Base-by-base conservation (phyloP, 2,888 invertebrate genomes). In the Calameuta idolon region DNA sequence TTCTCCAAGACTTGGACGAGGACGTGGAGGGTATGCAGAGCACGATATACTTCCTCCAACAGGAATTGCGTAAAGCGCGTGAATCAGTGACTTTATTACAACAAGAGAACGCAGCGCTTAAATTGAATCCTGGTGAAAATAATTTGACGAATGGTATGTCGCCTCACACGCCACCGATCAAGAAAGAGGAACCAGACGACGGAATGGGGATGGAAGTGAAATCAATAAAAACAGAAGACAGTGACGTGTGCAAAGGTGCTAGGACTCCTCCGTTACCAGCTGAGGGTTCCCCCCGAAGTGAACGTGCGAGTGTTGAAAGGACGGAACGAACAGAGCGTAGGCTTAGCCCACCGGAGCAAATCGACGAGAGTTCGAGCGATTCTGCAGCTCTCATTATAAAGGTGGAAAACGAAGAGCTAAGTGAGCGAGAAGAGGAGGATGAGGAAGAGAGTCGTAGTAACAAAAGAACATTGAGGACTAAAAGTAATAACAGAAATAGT, bases 1-100 rank as follows among this genome's bases (percentile, higher is more conserved):
- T 98, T 91, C 94, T 99, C 75, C 97, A 98, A 91, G 99, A 99
- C 91, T 92, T 99, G 82, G 99, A 99, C 89, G 98, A 98, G 92
- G 98, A 99, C 91, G 97, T 98, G 69, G 99, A 99, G 92, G 98
- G 98, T 34, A 98, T 99, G 98, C 99, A 99, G 93, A 97, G 98
- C 90, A 98, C 98, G 81, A 98, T 99, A 89, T 94, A 97, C 92
- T 97, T 97, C 92, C 93, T 99, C 80, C 98, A 99, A 90, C 97
- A 98, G 91, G 98, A 99, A 92, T 92, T 99, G 80, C 95, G 97
- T 79, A 97, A 97, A 86, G 94, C 96, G 15, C 95, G 96, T 86
- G 96, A 96, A 84, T 93, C 94, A 68, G 93, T 94, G 79, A 93
- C 93, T 76, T 91, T 92, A n/a, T 91, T 95, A 69, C 95, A 95